Base-by-base conservation (phyloP, 2,888 invertebrate genomes). In the Tinea semifulvella region DNA sequence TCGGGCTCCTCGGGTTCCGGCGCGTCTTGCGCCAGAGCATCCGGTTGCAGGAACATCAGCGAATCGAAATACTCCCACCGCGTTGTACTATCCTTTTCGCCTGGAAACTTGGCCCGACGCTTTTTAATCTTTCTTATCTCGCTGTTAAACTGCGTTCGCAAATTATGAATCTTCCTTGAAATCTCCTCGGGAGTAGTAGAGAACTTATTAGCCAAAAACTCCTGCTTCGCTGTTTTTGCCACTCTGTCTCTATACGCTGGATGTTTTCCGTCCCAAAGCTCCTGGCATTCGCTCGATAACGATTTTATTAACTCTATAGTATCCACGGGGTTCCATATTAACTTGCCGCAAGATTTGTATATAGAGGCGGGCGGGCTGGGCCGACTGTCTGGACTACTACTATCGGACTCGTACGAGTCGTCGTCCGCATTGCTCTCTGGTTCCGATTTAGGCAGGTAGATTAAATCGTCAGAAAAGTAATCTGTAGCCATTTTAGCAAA, bases 51-150 rank as follows among this genome's bases (percentile, higher is more conserved):
- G 48, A 76, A 79, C 46, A 65, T 59, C 42, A 79, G 60, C 45
- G 74, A 62, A 26, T 79, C 76, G 51, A 79, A 79, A 50, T 79
- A 73, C 55, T 77, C 77, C 79, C 79, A 79, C 49, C 50, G 27
- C 50, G 48, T 45, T 47, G 51, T 35, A n/a, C n/a, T n/a, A 49
- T 38, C 43, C 16, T 17, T 28, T 17, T 10, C 17, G 18, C 10
- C 18, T n/a, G 8, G 8, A 3, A n/a, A 5, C 16, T 10, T n/a
- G 20, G 22, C 20, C 38, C 65, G 64, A 49, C 64, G 62, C 51
- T 63, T 58, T 52, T 73, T 71, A 49, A 79, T 67, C 57, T 77
- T 79, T 50, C 79, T 56, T 60, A 77, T 49, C 52, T 79, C 79
- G 47, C 71, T 72, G 52, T 76, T 75, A 42, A 71, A 71, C 55